Percentiles rank a stretch among this genome's conserved stretches.
phyloP scores from a whole-genome alignment of 1,140 invertebrate species.

The Drosophila guanche region DNA sequence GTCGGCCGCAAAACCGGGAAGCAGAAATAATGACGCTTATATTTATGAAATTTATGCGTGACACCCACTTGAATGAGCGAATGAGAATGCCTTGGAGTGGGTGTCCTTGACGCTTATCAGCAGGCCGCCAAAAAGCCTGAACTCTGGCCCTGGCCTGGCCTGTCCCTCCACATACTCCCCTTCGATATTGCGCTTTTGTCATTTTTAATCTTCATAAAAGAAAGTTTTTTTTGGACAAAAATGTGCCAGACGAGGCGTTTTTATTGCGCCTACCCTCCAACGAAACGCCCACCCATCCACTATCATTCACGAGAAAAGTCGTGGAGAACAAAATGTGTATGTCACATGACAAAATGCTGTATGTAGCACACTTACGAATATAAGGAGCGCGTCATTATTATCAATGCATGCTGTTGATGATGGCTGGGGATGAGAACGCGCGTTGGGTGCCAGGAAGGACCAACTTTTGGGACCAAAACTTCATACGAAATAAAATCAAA shows the following conservation, averaged over 20 bases:
- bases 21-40: conserved; percentile 78
- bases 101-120: conserved; percentile 65
- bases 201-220: conserved; percentile 82
- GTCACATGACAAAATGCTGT: conserved; percentile 49
- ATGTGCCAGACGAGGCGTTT: conserved; percentile 52
- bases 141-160: conserved; percentile 18
- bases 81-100: conserved; percentile 19
- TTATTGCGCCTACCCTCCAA: conserved; percentile 43
- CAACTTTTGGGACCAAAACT: conserved; percentile 42
- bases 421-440: background rate
- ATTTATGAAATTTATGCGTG: conserved; percentile 83
- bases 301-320: conserved; percentile 27
- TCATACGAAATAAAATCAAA: conserved; percentile 72
- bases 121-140: conserved; percentile 57
- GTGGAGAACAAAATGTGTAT: conserved; percentile 55
- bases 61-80: conserved; percentile 72
- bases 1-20: conserved; percentile 69
- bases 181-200: conserved; percentile 58
- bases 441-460: background rate
- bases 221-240: conserved; percentile 54
- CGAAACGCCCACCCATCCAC: conserved; percentile 28
- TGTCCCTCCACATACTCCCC: background rate
- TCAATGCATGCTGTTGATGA: conserved; percentile 46
- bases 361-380: conserved; percentile 1
- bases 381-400: conserved; percentile 52